phyloP scores from a whole-genome alignment of 2,888 invertebrate species.

The Stenchaetothrips biformis region DNA sequence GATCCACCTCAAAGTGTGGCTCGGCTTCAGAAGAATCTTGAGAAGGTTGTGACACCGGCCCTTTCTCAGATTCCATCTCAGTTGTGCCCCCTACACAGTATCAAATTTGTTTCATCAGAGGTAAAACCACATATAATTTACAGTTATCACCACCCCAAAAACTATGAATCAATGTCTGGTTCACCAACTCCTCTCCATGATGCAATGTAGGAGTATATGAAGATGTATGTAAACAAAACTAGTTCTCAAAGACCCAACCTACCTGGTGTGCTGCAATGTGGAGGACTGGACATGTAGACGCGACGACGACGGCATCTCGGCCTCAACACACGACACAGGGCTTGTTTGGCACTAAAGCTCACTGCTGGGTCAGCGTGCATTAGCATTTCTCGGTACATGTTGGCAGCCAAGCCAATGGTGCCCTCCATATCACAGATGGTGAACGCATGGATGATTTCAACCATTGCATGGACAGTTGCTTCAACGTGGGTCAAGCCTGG shows the following conservation, averaged over 20 bases:
- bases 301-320: slow-evolving; percentile 70
- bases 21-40: slow-evolving; percentile 49
- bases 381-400: slow-evolving; percentile 73
- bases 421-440: slow-evolving; percentile 56
- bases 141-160: background rate
- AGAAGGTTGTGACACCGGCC: slow-evolving; percentile 45
- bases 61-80: slow-evolving; percentile 45
- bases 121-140: slow-evolving; percentile 12
- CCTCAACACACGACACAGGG: slow-evolving; percentile 75
- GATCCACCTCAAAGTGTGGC: slow-evolving; percentile 57
- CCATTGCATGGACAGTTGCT: slow-evolving; percentile 78
- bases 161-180: no score
- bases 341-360: slow-evolving; percentile 88
- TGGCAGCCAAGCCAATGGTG: slow-evolving; percentile 62
- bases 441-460: slow-evolving; percentile 89
- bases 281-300: slow-evolving; percentile 72
- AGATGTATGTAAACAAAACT: background rate
- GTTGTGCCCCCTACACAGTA: slow-evolving; percentile 37
- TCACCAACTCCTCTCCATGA: background rate
- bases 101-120: background rate
- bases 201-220: background rate
- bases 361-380: slow-evolving; percentile 76
- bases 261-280: slow-evolving; percentile 59
- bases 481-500: slow-evolving; percentile 74
- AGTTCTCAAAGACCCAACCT: slow-evolving; percentile 33